phyloP scores from a whole-genome alignment of 1,140 invertebrate genomes.

The Drosophila albomicans region DNA sequence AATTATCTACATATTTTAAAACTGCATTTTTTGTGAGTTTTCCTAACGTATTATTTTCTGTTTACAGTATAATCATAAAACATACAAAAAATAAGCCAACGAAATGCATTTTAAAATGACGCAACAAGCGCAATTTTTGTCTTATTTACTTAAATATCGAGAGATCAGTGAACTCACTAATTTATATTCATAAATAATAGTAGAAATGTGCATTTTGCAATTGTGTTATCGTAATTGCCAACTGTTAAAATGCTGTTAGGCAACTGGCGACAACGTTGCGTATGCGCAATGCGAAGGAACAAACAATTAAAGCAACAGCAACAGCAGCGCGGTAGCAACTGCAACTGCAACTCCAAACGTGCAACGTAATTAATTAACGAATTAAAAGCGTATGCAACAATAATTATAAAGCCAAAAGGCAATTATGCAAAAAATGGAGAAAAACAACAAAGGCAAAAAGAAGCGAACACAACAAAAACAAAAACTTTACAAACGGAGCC shows the following conservation, averaged over 20 bases:
- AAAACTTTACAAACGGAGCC: conserved; percentile 55
- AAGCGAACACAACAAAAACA: conserved; percentile 22
- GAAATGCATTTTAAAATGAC: too few species aligned
- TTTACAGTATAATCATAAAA: too few species aligned
- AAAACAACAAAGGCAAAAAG: conserved; percentile 21
- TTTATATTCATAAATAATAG: not conserved
- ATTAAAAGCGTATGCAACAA: conserved; percentile 81
- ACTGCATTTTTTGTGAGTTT: too few species aligned
- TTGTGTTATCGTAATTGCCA: not conserved
- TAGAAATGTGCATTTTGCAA: not conserved
- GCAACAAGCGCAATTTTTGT: too few species aligned
- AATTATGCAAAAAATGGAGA: conserved; percentile 72
- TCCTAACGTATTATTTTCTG: too few species aligned
- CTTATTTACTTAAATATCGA: too few species aligned
- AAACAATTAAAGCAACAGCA: conserved; percentile 20
- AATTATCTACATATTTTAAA: too few species aligned
- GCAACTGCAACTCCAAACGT: conserved; percentile 13
- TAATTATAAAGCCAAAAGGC: conserved; percentile 78
- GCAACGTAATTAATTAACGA: conserved; percentile 76
- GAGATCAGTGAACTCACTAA: not conserved
- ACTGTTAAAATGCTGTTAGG: conserved; percentile 19
- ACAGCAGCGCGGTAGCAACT: not conserved
- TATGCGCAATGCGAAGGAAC: conserved; percentile 56
- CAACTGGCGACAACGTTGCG: conserved; percentile 41
- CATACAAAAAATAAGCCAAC: too few species aligned